phyloP scores from a whole-genome alignment of 2,113 vertebrate species.

The Oncorhynchus tshawytscha region DNA sequence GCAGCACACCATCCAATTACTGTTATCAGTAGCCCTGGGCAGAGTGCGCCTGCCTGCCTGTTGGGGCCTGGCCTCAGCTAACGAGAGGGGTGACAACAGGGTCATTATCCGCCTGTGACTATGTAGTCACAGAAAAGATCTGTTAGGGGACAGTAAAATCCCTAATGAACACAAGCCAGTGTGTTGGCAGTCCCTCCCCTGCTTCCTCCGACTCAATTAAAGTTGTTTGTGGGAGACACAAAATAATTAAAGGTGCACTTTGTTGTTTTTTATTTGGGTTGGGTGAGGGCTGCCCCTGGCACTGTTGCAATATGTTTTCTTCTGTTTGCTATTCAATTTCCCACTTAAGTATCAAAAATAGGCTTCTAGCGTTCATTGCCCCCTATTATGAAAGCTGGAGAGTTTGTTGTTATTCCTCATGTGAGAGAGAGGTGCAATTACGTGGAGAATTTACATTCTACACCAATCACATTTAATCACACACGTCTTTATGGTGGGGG shows the following conservation, averaged over 20 bases:
- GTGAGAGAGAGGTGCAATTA: constrained; percentile 9
- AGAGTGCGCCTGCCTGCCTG: constrained; percentile 12
- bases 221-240: constrained; percentile 75
- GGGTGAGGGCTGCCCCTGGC: constrained; percentile 42
- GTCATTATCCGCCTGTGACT: constrained; percentile 69
- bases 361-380: constrained; percentile 12
- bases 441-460: background rate
- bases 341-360: constrained; percentile 61
- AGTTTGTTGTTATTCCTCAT: constrained; percentile 14
- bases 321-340: constrained; percentile 65
- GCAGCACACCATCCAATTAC: constrained; percentile 72
- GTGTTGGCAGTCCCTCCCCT: constrained; percentile 51
- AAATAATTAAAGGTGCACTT: constrained; percentile 73
- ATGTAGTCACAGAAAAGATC: constrained; percentile 56
- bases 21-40: constrained; percentile 56
- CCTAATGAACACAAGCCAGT: constrained; percentile 70
- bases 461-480: background rate
- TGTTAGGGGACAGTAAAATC: constrained; percentile 72
- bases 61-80: constrained; percentile 55
- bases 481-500: background rate
- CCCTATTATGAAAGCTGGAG: background rate
- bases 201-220: constrained; percentile 74
- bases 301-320: constrained; percentile 65
- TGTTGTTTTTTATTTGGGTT: constrained; percentile 66
- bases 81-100: constrained; percentile 74